phyloP scores from a whole-genome alignment of 2,888 invertebrate species.

The Drosophila meridionalis region DNA sequence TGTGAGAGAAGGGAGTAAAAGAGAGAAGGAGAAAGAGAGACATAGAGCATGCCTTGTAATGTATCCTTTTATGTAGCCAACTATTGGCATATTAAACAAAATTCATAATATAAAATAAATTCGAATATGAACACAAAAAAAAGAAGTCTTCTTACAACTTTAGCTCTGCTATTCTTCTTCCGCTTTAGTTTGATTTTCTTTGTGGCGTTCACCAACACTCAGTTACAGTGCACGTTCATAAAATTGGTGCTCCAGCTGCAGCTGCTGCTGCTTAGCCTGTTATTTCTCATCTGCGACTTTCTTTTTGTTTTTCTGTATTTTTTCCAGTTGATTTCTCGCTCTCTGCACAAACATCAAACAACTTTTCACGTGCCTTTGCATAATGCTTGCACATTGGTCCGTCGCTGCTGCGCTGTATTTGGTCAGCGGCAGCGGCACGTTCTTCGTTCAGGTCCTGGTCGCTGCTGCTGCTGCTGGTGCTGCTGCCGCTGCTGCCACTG shows the following conservation, averaged over 20 bases:
- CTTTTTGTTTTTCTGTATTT: slow-evolving; percentile 4
- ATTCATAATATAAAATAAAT: slow-evolving; percentile 52
- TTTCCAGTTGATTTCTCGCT: slow-evolving; percentile 69
- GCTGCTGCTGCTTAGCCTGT: slow-evolving; percentile 29
- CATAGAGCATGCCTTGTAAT: slow-evolving; percentile 2
- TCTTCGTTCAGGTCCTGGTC: slow-evolving; percentile 11
- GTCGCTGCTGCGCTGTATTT: slow-evolving; percentile 3
- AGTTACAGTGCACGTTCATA: slow-evolving; percentile 22
- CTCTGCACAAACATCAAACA: slow-evolving; percentile 67
- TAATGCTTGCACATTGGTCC: slow-evolving; percentile 54
- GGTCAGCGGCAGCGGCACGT: slow-evolving; percentile 45
- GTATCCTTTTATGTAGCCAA: slow-evolving; percentile 13
- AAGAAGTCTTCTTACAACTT: neutral
- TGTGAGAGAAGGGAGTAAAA: slow-evolving; percentile 11
- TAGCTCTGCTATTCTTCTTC: neutral
- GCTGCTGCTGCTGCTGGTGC: slow-evolving; percentile 35
- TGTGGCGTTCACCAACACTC: slow-evolving; percentile 19
- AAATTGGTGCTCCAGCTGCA: slow-evolving; percentile 47
- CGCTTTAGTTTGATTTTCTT: slow-evolving; percentile 16
- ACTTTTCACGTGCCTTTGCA: slow-evolving; percentile 75
- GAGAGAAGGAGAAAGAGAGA: neutral
- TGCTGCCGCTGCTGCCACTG: slow-evolving; percentile 35
- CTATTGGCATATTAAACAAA: slow-evolving; percentile 66
- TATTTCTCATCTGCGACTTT: slow-evolving; percentile 11
- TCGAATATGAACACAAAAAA: neutral